phyloP scores from a whole-genome alignment of 1,140 invertebrate species.

The Antheraea mylitta region DNA sequence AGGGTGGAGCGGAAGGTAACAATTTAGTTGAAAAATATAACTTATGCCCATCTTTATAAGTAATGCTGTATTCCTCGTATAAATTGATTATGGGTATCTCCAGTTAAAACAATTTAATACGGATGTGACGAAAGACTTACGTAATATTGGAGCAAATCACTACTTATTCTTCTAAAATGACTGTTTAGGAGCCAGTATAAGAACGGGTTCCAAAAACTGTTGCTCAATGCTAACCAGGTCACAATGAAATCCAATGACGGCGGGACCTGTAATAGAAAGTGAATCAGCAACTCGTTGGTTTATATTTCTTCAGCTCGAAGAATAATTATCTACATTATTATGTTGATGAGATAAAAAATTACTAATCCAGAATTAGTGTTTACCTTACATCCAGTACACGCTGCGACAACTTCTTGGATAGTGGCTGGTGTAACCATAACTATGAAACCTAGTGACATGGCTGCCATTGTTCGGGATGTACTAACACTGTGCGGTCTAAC shows the following conservation, averaged over 20 bases:
- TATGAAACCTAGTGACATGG: slow-evolving; percentile 92
- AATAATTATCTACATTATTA: too few relatives aligned
- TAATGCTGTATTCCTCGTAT: too few relatives aligned
- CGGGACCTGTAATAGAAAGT: slow-evolving; percentile 80
- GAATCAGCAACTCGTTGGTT: background rate
- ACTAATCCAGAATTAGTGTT: too few relatives aligned
- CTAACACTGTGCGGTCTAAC: slow-evolving; percentile 87
- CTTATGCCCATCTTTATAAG: too few relatives aligned
- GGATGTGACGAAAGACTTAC: slow-evolving; percentile 70
- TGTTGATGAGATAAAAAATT: too few relatives aligned
- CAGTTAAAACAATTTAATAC: too few relatives aligned
- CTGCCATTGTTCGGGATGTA: slow-evolving; percentile 91
- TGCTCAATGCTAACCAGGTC: slow-evolving; percentile 91
- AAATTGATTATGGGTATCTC: too few relatives aligned
- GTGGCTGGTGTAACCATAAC: slow-evolving; percentile 93
- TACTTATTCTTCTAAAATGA: slow-evolving; percentile 89
- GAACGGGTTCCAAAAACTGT: slow-evolving; percentile 93
- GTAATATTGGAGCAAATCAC: slow-evolving; percentile 86
- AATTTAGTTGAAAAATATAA: too few relatives aligned
- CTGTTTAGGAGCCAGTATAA: slow-evolving; percentile 93
- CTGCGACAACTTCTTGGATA: slow-evolving; percentile 92
- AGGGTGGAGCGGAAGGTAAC: too few relatives aligned
- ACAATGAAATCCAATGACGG: slow-evolving; percentile 89
- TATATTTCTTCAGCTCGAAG: too few relatives aligned
- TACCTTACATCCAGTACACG: slow-evolving; percentile 87